Evolutionary conservation across 2,113 vertebrate species (phyloP), one percentile per base, ranked within the genome.

Genomic region (Oreochromis niloticus): DNA sequence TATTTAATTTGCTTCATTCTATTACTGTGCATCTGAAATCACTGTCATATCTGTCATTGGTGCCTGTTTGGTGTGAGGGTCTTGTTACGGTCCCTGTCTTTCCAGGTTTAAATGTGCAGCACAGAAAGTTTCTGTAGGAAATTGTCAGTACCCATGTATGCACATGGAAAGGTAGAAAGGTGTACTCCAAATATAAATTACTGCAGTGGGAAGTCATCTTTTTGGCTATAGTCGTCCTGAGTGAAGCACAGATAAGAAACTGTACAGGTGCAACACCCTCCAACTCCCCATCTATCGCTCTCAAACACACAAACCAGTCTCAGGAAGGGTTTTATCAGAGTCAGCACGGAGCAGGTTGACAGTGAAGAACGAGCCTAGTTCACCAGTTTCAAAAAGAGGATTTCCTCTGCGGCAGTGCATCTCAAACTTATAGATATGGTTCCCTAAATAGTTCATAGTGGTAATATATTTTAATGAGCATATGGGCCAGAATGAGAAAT

Each of bases 391-490:
- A 89, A 86, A 89, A 83, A 63, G 84, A 93, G 90, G 90, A 88
- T 88, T 90, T 93, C 91, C 80, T 91, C 85, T 11, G 84, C 84
- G 88, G 91, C 78, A 80, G 79, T 54, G 73, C 6, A 66, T 83
- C 85, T 87, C 68, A 81, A 85, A 80, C 88, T 78, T 83, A 82
- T 48, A 66, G 86, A 86, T 92, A 8, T 16, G 54, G 9, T 22
- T 22, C 63, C 73, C 85, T 73, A 88, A 93, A 91, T 92, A 90
- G 89, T 68, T 54, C 80, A 89, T 27, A 27, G 82, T 54, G 55
- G 86, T 91, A 91, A 92, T 88, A 87, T 85, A 92, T 41, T 91
- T 90, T 92, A 93, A 94, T 92, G 91, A 93, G 78, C 17, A 78
- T 80, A 34, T 24, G 14, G 55, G 36, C 57, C 73, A 48, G 22